Conservation (phyloP, 2,888 invertebrate genomes). For the Creontiades dilutus region DNA sequence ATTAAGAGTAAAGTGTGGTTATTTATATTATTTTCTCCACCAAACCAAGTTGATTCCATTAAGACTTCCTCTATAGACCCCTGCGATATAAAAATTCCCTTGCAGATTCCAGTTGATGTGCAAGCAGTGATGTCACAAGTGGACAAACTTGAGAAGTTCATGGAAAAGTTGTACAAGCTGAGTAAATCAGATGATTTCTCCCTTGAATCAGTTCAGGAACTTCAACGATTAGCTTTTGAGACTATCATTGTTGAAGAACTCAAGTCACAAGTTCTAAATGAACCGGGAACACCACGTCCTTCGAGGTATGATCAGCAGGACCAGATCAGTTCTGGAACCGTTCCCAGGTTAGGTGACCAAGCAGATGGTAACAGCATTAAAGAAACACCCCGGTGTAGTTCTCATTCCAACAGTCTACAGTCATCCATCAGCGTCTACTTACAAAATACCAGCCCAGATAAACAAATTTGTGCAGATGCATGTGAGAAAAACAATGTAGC, state of each 20-base stretch:
- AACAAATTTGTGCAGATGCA: not conserved
- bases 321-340: not conserved
- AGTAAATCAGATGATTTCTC: slow-evolving; percentile 70
- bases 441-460: too few species aligned
- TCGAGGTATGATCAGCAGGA: not conserved
- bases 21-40: too few species aligned
- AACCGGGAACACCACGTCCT: slow-evolving; percentile 54
- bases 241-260: slow-evolving; percentile 62
- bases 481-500: not conserved
- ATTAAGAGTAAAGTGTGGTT: too few species aligned
- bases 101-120: slow-evolving; percentile 65
- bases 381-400: not conserved
- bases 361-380: not conserved
- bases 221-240: slow-evolving; percentile 71
- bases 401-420: not conserved
- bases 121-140: slow-evolving; percentile 55
- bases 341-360: not conserved
- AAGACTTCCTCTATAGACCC: too few species aligned
- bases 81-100: too few species aligned
- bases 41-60: too few species aligned
- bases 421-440: too few species aligned
- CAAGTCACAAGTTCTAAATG: slow-evolving; percentile 52
- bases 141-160: slow-evolving; percentile 73
- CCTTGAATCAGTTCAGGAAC: slow-evolving; percentile 54
- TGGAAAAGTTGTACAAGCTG: slow-evolving; percentile 71